Evolutionary conservation across 1,140 invertebrate species (phyloP).

Genomic region (Anadara kagoshimensis): DNA sequence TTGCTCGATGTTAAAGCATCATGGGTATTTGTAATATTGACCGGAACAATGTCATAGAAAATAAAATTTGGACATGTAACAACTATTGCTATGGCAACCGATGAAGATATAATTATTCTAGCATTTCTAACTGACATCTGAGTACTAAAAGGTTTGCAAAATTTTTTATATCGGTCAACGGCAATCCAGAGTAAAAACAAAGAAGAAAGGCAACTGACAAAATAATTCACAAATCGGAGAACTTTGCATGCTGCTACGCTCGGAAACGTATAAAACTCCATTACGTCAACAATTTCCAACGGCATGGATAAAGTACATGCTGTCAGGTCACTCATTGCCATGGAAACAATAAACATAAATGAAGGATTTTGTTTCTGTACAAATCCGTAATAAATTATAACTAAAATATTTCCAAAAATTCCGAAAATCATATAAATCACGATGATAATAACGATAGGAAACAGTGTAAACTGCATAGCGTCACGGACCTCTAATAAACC

Average conservation of each 20-base stretch:
- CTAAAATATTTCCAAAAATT: conserved; percentile 44
- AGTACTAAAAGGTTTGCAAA: conserved; percentile 32
- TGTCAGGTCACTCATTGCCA: conserved; percentile 41
- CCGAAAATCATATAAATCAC: conserved; percentile 46
- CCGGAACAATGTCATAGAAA: conserved; percentile 20
- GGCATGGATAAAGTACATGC: conserved; percentile 45
- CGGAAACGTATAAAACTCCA: conserved; percentile 38
- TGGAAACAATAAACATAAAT: conserved; percentile 37
- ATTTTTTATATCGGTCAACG: conserved; percentile 40
- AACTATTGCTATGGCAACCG: conserved; percentile 3
- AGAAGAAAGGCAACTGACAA: conserved; percentile 33
- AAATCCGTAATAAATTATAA: conserved; percentile 41
- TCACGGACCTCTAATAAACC: background rate
- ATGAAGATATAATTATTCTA: conserved; percentile 14
- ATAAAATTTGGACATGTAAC: conserved; percentile 38
- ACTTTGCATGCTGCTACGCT: conserved; percentile 38
- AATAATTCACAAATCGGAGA: conserved; percentile 45
- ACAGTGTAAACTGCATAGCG: conserved; percentile 18
- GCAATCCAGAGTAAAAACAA: conserved; percentile 44
- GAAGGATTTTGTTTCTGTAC: conserved; percentile 31
- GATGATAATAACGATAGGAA: conserved; percentile 39
- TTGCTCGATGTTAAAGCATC: no score
- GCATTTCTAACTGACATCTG: conserved; percentile 33
- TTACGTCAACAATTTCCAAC: conserved; percentile 45
- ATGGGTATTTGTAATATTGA: no score